phyloP scores from a whole-genome alignment of 2,797 vertebrate species.

The Callimico goeldii region DNA sequence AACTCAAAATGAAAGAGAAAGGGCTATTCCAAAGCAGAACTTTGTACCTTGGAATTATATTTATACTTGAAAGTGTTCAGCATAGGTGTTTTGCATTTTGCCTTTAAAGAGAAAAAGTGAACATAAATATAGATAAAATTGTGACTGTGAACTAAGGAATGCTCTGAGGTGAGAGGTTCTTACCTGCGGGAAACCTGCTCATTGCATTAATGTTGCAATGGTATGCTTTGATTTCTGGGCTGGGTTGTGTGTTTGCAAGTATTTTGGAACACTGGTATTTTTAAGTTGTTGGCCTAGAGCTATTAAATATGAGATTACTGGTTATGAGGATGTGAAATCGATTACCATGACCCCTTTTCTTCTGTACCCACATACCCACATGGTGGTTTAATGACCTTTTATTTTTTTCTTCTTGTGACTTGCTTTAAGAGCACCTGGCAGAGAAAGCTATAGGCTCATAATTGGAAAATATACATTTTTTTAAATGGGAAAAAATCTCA shows the following conservation, averaged over 20 bases:
- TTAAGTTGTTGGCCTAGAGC: not conserved
- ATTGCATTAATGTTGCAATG: not conserved
- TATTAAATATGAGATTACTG: not conserved
- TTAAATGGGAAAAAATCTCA: constrained; percentile 8
- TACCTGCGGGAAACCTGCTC: not conserved
- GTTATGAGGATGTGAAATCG: not conserved
- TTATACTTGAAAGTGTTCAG: not conserved
- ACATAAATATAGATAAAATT: not conserved
- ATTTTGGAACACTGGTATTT: not conserved
- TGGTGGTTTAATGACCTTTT: not conserved
- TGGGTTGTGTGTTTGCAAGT: not conserved
- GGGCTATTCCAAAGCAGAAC: not conserved
- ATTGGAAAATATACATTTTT: not conserved
- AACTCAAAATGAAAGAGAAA: constrained; percentile 35
- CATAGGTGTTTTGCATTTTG: constrained; percentile 30
- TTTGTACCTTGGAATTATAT: not conserved
- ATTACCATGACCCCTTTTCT: not conserved
- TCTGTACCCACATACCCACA: not conserved
- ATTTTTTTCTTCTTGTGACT: not conserved
- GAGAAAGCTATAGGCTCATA: not conserved
- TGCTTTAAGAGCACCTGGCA: constrained; percentile 27
- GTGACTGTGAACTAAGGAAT: not conserved
- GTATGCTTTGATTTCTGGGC: not conserved
- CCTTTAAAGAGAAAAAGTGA: constrained; percentile 7
- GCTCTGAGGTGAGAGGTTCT: not conserved